These are phyloP conservation scores for Trichechus manatus DNA, from an alignment of 2,113 vertebrate genomes.

Conservation along the genomic window DNA sequence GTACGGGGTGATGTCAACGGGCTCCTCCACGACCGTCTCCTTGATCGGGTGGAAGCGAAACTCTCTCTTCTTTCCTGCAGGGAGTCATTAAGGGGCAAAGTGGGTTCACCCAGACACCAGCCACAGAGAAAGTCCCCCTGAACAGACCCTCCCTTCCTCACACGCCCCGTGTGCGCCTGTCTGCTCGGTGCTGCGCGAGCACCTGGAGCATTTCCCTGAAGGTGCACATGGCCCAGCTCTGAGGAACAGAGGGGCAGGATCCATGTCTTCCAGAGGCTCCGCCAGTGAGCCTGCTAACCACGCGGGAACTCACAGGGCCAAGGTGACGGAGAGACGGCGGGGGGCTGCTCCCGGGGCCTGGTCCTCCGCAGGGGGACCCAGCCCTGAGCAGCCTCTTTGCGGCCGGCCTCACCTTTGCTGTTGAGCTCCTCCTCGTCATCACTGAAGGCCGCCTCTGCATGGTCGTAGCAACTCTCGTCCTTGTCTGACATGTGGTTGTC, in stretches of 20 bases:
- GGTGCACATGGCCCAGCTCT: neutral
- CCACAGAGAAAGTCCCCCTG: neutral
- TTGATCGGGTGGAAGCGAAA: constrained; percentile 98
- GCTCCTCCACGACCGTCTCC: constrained; percentile 95
- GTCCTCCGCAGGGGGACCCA: fast-evolving
- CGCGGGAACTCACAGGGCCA: fast-evolving
- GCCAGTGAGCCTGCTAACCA: neutral
- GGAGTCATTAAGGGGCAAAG: neutral
- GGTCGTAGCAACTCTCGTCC: constrained; percentile 97
- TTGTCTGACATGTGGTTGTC: constrained; percentile 96
- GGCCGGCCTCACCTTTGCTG: constrained; percentile 91
- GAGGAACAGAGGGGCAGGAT: neutral
- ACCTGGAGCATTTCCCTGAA: neutral
- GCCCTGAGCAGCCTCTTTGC: fast-evolving
- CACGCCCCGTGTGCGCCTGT: too few species aligned
- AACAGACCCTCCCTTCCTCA: neutral
- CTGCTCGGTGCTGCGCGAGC: too few species aligned
- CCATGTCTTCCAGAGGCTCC: neutral
- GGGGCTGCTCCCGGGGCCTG: fast-evolving
- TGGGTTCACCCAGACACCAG: neutral
- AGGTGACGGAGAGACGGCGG: fast-evolving
- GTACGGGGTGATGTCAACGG: constrained; percentile 96
- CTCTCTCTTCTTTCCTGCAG: constrained; percentile 95
- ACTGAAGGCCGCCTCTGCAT: constrained; percentile 96
- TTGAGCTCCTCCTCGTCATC: constrained; percentile 96